These are phyloP conservation scores for Astatoreochromis straeleni DNA, from an alignment of 2,113 vertebrate genomes.

Conservation along the genomic window DNA sequence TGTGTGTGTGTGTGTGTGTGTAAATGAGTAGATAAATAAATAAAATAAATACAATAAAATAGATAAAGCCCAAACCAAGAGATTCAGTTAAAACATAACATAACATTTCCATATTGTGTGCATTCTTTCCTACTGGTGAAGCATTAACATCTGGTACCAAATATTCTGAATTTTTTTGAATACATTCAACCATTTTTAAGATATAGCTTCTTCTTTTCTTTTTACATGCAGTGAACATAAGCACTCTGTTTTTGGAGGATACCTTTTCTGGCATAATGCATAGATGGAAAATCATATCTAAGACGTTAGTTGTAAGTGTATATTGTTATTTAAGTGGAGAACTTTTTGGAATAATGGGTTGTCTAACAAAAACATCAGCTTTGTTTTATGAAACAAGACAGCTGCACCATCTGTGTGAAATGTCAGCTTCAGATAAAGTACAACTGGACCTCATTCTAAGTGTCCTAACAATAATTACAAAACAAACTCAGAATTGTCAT, in stretches of 20 bases:
- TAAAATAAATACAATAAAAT: background rate
- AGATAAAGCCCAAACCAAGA: background rate
- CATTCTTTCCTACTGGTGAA: background rate
- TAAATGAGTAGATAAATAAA: background rate
- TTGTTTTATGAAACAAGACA: background rate
- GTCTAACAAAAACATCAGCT: background rate
- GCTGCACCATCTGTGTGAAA: background rate
- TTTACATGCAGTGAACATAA: fast-evolving
- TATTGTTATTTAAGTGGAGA: background rate
- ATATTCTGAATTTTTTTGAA: fast-evolving
- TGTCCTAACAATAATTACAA: background rate
- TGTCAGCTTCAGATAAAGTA: background rate
- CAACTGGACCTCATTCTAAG: background rate
- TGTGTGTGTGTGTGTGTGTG: no score
- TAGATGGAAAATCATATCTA: background rate
- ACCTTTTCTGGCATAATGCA: background rate
- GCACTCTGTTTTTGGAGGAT: background rate
- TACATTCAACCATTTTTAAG: background rate
- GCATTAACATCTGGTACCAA: background rate
- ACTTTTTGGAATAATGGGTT: fast-evolving
- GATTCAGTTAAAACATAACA: background rate
- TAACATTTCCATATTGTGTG: background rate
- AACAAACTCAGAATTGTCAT: background rate
- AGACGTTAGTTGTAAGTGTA: background rate
- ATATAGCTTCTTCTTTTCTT: background rate